Base-by-base conservation (phyloP, 2,113 vertebrate genomes). In the Tragulus kanchil region DNA sequence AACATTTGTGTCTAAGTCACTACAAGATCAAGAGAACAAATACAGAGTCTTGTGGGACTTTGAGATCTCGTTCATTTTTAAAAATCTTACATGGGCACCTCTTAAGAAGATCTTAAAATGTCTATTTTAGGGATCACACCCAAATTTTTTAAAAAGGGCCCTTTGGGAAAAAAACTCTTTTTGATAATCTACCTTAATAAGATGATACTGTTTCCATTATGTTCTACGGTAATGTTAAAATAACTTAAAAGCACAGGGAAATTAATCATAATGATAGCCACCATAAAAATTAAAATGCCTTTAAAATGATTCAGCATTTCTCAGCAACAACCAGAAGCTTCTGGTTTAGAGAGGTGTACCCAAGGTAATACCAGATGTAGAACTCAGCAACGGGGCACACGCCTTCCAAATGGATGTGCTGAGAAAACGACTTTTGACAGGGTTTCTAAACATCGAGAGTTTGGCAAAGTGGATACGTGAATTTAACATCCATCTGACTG, bases 401-500 rank as follows among this genome's bases (percentile, higher is more conserved):
- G 56, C 58, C 85, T 93, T 61, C 65, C 26, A 59, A 91, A 84
- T 1, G 25, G 52, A n/a, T 93, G 65, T 25, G 28, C 58, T 84
- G 82, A 94, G 93, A 45, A 93, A 97, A 97, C 96, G 42, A 77
- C 11, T 97, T 95, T 69, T 96, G 89, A 96, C 64, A 50, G n/a
- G 28, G 54, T 87, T 94, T 92, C 82, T n/a, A 78, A 93, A 62
- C 19, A 1, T 95, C 93, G 90, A 94, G 97, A 95, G 50, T 4
- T 59, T 8, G 77, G 83, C 54, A 88, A 48, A 95, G 52, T 25
- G 25, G 45, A 62, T 82, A 69, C 26, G 1, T 45, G 91, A 93
- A 48, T 23, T 23, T 54, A 92, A 69, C 42, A 92, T 1, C 90
- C 6, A 6, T 87, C 89, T 1, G 0, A n/a, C 78, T 71, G 48